Conservation (phyloP, 1,140 invertebrate species). For the Papilio polyxenes region DNA sequence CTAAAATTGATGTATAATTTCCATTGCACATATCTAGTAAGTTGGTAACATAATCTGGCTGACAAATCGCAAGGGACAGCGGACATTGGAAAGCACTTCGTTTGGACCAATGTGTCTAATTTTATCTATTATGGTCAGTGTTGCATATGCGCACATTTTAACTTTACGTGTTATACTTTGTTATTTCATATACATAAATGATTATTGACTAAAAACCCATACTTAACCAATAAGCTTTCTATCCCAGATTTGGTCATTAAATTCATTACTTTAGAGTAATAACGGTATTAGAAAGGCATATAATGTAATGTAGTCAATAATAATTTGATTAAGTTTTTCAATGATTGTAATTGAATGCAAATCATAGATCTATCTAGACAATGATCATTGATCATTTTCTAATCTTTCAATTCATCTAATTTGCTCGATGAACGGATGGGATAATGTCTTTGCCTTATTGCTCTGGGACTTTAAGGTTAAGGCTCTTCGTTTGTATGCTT, state of each 20-base stretch:
- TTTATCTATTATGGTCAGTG: slow-evolving; percentile 1
- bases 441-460: slow-evolving; percentile 4
- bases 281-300: neutral
- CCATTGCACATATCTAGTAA: neutral
- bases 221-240: neutral
- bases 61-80: slow-evolving; percentile 9
- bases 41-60: slow-evolving; percentile 13
- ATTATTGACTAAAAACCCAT: too few relatives aligned
- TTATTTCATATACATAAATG: neutral
- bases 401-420: slow-evolving; percentile 31
- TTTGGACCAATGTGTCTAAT: neutral
- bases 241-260: neutral
- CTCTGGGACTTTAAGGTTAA: neutral
- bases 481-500: neutral
- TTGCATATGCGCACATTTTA: neutral
- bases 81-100: slow-evolving; percentile 23
- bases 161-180: neutral
- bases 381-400: slow-evolving; percentile 28
- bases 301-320: neutral
- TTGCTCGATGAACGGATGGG: slow-evolving; percentile 8
- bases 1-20: slow-evolving; percentile 9
- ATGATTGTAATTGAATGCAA: slow-evolving; percentile 28
- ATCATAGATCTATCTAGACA: slow-evolving; percentile 29
- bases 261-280: neutral
- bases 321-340: slow-evolving; percentile 24